Conservation (phyloP, 2,113 vertebrate species). For the Archilochus colubris region DNA sequence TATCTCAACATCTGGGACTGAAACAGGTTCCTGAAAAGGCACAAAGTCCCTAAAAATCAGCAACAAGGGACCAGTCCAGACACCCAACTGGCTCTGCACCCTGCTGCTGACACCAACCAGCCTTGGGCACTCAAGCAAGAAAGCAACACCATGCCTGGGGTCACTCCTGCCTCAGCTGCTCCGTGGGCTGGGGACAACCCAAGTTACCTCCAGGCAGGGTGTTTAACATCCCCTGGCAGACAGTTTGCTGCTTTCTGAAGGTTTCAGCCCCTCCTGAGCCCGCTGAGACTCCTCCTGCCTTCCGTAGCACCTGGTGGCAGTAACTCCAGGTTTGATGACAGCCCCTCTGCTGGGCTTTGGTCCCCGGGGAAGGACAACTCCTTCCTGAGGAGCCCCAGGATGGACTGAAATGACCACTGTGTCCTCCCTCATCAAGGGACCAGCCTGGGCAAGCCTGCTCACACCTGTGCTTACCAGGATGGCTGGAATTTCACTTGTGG, state of each 20-base stretch:
- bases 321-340: rapidly evolving
- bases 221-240: not conserved
- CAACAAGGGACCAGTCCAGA: not conserved
- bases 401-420: rapidly evolving
- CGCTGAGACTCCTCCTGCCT: rapidly evolving
- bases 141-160: rapidly evolving
- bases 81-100: not conserved
- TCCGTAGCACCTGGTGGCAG: rapidly evolving
- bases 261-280: not conserved
- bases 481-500: not conserved
- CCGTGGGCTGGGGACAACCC: no score
- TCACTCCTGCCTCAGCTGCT: not conserved
- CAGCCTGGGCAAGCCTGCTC: rapidly evolving
- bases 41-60: not conserved
- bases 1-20: not conserved
- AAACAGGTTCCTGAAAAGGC: not conserved
- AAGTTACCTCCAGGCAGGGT: not conserved
- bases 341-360: not conserved
- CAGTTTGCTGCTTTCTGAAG: not conserved
- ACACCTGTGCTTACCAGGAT: rapidly evolving
- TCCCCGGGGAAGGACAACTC: not conserved
- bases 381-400: not conserved
- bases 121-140: rapidly evolving
- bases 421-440: rapidly evolving
- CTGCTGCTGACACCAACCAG: not conserved